phyloP scores from a whole-genome alignment of 2,797 vertebrate species.

The Periophthalmus magnuspinnatus region DNA sequence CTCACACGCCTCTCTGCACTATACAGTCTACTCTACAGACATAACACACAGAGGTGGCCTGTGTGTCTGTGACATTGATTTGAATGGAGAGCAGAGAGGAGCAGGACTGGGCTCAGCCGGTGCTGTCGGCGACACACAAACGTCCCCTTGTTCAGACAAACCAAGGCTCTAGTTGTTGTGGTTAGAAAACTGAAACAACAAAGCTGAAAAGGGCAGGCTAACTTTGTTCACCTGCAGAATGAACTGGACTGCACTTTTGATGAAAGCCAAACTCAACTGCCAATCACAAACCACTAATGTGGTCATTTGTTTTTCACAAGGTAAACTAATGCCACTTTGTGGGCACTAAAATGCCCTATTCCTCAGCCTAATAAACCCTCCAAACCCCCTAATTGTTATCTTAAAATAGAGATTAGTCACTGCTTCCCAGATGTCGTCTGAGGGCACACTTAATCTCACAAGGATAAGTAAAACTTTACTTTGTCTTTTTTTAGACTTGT shows the following conservation, averaged over 20 bases:
- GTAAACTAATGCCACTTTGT: slow-evolving; percentile 11
- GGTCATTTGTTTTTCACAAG: slow-evolving; percentile 1
- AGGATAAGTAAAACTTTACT: background rate
- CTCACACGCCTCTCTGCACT: slow-evolving; percentile 12
- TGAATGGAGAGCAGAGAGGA: slow-evolving; percentile 45
- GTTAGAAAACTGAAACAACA: slow-evolving; percentile 50
- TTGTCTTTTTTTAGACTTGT: too few relatives aligned
- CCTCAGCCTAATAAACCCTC: slow-evolving; percentile 6
- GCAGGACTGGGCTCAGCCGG: slow-evolving; percentile 47
- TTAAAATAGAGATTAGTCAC: background rate
- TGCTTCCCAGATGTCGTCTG: background rate
- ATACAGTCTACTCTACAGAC: slow-evolving; percentile 28
- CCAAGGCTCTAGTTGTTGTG: slow-evolving; percentile 56
- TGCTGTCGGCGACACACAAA: slow-evolving; percentile 53
- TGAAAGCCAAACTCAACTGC: background rate
- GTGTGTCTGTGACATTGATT: slow-evolving; percentile 54
- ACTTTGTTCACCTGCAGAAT: slow-evolving; percentile 58
- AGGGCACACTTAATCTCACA: background rate
- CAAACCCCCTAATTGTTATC: background rate
- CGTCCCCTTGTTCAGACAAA: slow-evolving; percentile 54
- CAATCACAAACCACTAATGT: slow-evolving; percentile 1
- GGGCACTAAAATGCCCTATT: background rate
- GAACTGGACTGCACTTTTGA: slow-evolving; percentile 19
- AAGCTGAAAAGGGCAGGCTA: slow-evolving; percentile 33
- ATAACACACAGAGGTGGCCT: slow-evolving; percentile 39